phyloP scores from a whole-genome alignment of 2,113 vertebrate genomes.

The Thomomys bottae region DNA sequence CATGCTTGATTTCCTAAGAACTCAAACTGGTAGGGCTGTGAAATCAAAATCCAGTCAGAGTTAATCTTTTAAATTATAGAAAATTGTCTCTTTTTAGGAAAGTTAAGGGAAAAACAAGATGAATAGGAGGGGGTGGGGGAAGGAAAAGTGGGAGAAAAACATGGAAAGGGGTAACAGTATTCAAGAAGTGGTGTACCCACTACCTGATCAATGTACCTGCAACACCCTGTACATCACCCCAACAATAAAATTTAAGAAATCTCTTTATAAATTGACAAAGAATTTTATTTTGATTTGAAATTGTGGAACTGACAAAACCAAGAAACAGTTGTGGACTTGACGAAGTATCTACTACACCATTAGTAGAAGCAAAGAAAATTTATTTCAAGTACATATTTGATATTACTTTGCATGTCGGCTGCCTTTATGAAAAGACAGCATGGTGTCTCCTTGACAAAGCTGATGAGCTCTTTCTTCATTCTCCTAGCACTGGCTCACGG shows the following conservation, averaged over 20 bases:
- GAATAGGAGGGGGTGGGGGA: too few relatives aligned
- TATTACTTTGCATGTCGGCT: background rate
- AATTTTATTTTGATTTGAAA: slow-evolving; percentile 22
- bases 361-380: slow-evolving; percentile 18
- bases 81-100: slow-evolving; percentile 36
- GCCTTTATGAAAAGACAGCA: background rate
- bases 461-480: slow-evolving; percentile 74
- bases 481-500: slow-evolving; percentile 96
- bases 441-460: background rate
- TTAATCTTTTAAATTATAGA: background rate
- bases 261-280: background rate
- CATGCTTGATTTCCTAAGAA: background rate
- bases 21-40: background rate
- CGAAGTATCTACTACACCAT: background rate
- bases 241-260: too few relatives aligned
- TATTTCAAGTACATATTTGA: background rate
- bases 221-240: too few relatives aligned
- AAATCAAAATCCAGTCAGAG: slow-evolving; percentile 25
- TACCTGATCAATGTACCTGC: too few relatives aligned
- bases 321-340: background rate
- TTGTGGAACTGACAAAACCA: background rate
- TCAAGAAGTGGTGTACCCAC: too few relatives aligned
- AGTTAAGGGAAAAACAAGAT: too few relatives aligned
- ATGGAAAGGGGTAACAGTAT: too few relatives aligned
- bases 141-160: too few relatives aligned